phyloP scores from a whole-genome alignment of 2,113 vertebrate genomes.

The Osmerus mordax region DNA sequence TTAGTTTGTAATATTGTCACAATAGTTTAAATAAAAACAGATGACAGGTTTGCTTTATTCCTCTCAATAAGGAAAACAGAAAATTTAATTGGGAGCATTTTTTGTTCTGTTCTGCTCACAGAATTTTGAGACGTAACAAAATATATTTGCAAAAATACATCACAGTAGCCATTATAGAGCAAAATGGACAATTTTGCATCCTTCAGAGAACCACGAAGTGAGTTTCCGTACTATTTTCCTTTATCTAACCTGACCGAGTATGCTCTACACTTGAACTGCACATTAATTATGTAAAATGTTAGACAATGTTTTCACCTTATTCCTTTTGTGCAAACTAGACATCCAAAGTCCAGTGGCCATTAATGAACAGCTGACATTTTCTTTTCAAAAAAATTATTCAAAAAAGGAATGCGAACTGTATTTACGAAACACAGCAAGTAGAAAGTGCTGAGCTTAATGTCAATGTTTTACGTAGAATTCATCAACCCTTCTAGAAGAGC shows the following conservation, averaged over 20 bases:
- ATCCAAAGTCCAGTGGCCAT: not conserved
- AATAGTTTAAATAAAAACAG: slow-evolving; percentile 9
- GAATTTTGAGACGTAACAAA: slow-evolving; percentile 56
- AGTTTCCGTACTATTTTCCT: no score
- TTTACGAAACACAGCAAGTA: not conserved
- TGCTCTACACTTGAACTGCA: no score
- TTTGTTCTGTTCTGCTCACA: slow-evolving; percentile 35
- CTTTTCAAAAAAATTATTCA: not conserved
- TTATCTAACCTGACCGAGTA: no score
- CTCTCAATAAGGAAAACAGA: slow-evolving; percentile 37
- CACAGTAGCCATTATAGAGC: slow-evolving; percentile 12
- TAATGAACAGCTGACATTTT: slow-evolving; percentile 9
- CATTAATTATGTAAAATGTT: no score
- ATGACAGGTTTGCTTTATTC: slow-evolving; percentile 21
- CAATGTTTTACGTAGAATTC: slow-evolving; percentile 1
- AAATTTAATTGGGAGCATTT: slow-evolving; percentile 38
- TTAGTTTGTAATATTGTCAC: no score
- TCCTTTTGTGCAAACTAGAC: slow-evolving; percentile 27
- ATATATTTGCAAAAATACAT: slow-evolving; percentile 58
- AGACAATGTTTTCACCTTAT: slow-evolving; percentile 22
- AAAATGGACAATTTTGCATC: no score
- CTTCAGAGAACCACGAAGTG: slow-evolving; percentile 11
- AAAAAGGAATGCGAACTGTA: slow-evolving; percentile 1
- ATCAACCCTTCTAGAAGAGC: not conserved
- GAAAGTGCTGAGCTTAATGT: slow-evolving; percentile 20